Base-by-base conservation (phyloP, 2,888 invertebrate genomes). In the Branchipolynoe longqiensis region DNA sequence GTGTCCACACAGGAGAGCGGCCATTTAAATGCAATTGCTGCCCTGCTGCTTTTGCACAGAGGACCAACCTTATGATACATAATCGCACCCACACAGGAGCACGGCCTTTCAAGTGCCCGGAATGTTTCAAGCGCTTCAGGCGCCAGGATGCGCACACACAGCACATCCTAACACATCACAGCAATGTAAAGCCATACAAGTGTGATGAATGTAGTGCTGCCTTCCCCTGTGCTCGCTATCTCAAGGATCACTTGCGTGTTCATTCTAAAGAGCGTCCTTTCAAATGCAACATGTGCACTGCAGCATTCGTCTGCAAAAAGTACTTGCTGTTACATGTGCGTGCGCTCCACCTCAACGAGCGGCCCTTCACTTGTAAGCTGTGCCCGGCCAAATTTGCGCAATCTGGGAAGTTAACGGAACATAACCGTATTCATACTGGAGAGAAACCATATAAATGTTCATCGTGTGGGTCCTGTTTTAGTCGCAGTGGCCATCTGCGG, bases 1-100 rank as follows among this genome's bases (percentile, higher is more conserved):
- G 88, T 0, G 84, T 86, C 14, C 88, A 88, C 62, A 88, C 88
- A 0, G 88, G 88, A 36, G 88, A 88, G 73, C 41, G 84, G 25
- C 88, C 88, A 0, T 88, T 88, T 36, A 82, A 87, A 59, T 88
- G 88, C 58, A 31, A n/a, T 4, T 84, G 62, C 54, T 88, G 88
- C 59, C 84, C 82, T 2, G 85, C 86, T 36, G 85, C 85, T 25
- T 88, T 88, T 74, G 86, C 86, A 31, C 88, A 88, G 56, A 83
- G 87, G 38, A 85, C 86, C 54, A 87, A 87, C 40, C 83, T 88
- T 8, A 87, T 87, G 59, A 88, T 88, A 38, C 88, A 88, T 74
- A 84, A 86, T 54, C 78, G 88, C 28, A 86, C 86, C 12, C 88
- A 88, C 62, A 88, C 86, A 28, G 87, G 87, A 14, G 87, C 87